Base-by-base conservation (phyloP, 2,797 vertebrate genomes). In the Fistularia commersonii region DNA sequence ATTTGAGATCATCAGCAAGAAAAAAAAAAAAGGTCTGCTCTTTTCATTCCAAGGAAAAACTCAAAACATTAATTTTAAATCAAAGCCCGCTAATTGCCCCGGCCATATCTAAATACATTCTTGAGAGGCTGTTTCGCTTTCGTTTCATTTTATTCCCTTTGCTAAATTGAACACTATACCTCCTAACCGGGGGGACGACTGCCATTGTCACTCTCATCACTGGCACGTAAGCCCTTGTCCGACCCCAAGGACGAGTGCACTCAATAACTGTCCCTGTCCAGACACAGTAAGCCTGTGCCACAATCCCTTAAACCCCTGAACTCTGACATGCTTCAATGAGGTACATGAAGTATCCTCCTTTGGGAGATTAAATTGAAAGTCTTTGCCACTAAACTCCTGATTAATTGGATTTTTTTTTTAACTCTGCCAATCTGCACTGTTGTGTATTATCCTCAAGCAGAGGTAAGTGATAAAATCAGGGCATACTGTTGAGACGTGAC, bases 261-360 rank as follows among this genome's bases (percentile, higher is more conserved):
- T 89, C 87, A 87, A 89, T 89, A 87, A 83, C 81, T 85, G 85
- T 89, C 83, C 77, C 72, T 77, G 82, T 87, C 83, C 87, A 86
- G 87, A 89, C 72, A 49, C 57, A 46, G 76, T 87, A 86, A 87
- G 85, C 87, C 79, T 69, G 67, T 66, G 65, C 73, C 61, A 64
- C 85, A 87, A 87, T 87, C 87, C 83, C 77, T 87, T 89, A 87
- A 89, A 86, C 77, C 87, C 78, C 77, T 76, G 79, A 87, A 86
- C 83, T 84, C 82, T 86, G 84, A 87, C 87, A 87, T 69, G 79
- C 74, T 76, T 83, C 83, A 78, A 78, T 83, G 73, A 76, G 72
- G 67, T 79, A 86, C 82, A 87, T 75, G 82, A 81, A 77, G 76
- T 67, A 69, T 81, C 78, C 82, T 82, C 82, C 83, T 76, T 54